Evolutionary conservation across 2,797 vertebrate genomes (phyloP), one percentile per base, ranked within the genome.

Genomic region (Mastacembelus armatus): DNA sequence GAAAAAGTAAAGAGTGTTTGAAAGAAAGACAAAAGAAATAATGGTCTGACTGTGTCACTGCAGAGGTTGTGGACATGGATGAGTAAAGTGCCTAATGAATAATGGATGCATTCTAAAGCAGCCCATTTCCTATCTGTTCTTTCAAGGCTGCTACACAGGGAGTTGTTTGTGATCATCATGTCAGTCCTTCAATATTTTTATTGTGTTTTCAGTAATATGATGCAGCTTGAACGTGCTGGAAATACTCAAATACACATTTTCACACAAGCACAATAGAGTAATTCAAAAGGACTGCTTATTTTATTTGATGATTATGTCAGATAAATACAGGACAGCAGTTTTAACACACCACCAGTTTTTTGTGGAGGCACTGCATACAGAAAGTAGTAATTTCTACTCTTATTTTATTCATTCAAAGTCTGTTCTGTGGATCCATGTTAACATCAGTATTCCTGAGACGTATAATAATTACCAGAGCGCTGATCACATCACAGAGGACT

Each of bases 111-210:
- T 33, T 47, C 78, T 74, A 68, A 85, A 87, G 76, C 74, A 48
- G 33, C 66, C 70, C 68, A 66, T 84, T 91, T 91, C 83, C 82
- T 69, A 84, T 89, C 87, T 80, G 83, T 88, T 85, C 79, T 85
- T 66, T 74, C 75, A 66, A 67, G 49, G 74, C 80, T 33, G 68
- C 66, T 59, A 65, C 74, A 69, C 75, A 73, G 66, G 57, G 80
- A 80, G 61, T 63, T 85, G 60, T 73, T 78, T 88, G 76, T 78
- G 80, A 83, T 86, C 71, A 72, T 84, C 80, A 56, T 68, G 66
- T 80, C 75, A 67, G 69, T 40, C 49, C 48, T 47, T 74, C 44
- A 62, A 43, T 78, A 65, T 87, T 81, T 81, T 65, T 47, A 62
- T 67, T 72, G 70, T 67, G 66, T 55, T 48, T 58, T 57, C 55